phyloP scores from a whole-genome alignment of 2,113 vertebrate genomes.

The Anolis sagrei region DNA sequence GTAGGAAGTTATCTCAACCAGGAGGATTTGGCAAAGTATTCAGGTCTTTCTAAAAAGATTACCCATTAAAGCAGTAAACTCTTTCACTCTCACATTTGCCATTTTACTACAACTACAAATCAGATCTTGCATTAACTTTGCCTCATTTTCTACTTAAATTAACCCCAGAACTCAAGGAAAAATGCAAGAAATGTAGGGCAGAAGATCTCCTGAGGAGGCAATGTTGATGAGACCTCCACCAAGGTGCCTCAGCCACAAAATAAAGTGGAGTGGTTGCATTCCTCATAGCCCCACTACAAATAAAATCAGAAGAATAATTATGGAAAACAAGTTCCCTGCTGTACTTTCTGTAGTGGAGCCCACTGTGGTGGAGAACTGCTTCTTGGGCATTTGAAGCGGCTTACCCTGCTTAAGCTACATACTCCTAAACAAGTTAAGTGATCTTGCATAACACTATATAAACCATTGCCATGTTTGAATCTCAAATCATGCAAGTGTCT shows the following conservation, averaged over 20 bases:
- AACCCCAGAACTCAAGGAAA: background rate
- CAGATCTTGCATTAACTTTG: background rate
- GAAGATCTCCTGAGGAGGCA: too few species aligned
- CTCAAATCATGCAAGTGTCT: background rate
- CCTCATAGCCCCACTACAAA: too few species aligned
- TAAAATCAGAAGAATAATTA: too few species aligned
- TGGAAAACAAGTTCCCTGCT: too few species aligned
- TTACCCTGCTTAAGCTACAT: background rate
- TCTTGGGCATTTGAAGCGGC: too few species aligned
- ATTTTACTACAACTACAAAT: background rate
- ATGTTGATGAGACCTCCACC: too few species aligned
- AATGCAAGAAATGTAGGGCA: background rate
- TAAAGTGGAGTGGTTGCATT: too few species aligned
- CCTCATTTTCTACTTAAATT: background rate
- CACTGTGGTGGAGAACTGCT: too few species aligned
- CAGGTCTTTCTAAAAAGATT: accelerated
- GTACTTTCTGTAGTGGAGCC: too few species aligned
- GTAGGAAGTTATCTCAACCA: accelerated
- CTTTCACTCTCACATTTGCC: background rate
- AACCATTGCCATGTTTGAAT: background rate
- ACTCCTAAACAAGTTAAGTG: background rate
- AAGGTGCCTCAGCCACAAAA: too few species aligned
- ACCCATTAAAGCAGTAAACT: accelerated
- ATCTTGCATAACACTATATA: background rate
- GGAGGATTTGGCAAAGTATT: accelerated